These are phyloP conservation scores for Ophion ellenae DNA, from an alignment of 2,888 invertebrate genomes.

Conservation along the genomic window DNA sequence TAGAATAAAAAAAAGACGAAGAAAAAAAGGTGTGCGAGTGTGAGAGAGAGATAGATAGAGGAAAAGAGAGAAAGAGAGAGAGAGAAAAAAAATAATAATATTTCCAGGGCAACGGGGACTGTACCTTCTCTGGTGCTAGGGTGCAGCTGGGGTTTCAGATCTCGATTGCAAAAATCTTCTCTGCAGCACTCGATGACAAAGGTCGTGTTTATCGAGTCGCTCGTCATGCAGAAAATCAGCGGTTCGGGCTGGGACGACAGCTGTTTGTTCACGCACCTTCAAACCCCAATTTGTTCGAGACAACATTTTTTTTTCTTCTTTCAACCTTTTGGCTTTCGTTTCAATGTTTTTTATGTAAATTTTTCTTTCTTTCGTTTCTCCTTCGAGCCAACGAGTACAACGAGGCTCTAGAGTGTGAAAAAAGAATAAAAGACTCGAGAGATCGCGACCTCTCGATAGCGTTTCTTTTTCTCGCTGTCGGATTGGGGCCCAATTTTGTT, in stretches of 20 bases:
- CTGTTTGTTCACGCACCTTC: slow-evolving; percentile 91
- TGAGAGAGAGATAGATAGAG: not conserved
- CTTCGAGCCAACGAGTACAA: not conserved
- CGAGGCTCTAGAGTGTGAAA: too few relatives aligned
- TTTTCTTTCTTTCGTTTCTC: not conserved
- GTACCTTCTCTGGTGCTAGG: slow-evolving; percentile 88
- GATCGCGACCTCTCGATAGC: not conserved
- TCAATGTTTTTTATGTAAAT: too few relatives aligned
- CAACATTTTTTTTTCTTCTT: slow-evolving; percentile 40
- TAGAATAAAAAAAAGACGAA: slow-evolving; percentile 5
- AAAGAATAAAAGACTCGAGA: not conserved
- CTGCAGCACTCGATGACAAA: slow-evolving; percentile 93
- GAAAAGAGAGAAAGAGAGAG: not conserved
- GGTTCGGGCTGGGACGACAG: slow-evolving; percentile 90
- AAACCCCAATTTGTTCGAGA: slow-evolving; percentile 84
- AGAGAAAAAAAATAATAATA: slow-evolving; percentile 21
- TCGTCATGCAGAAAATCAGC: slow-evolving; percentile 92
- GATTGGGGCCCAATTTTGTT: slow-evolving; percentile 30
- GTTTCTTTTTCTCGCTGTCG: not conserved
- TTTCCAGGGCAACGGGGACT: slow-evolving; percentile 76
- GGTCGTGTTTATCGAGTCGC: slow-evolving; percentile 90
- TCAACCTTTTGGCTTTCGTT: slow-evolving; percentile 5
- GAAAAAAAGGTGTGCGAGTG: not conserved
- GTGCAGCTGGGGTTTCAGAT: slow-evolving; percentile 89
- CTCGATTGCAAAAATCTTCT: slow-evolving; percentile 91